Base-by-base conservation (phyloP, 2,888 invertebrate genomes). In the Cyclophora albipunctata region DNA sequence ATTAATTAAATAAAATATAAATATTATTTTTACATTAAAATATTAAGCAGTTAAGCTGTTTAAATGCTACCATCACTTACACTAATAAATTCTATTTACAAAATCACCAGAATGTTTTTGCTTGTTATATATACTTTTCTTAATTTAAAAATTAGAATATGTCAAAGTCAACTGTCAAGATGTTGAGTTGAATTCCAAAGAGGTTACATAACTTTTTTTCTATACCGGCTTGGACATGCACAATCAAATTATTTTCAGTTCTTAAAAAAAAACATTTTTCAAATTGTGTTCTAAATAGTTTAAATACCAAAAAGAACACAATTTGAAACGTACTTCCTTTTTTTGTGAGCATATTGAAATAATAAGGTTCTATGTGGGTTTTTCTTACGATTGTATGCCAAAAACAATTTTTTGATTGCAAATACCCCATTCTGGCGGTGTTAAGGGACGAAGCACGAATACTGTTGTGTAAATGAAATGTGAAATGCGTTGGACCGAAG, bases 41-140 rank as follows among this genome's bases (percentile, higher is more conserved):
- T 76, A 78, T 77, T 83, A 85, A 84, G 86, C 84, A 78, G 71
- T 79, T 80, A 85, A 80, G 83, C 80, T 69, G 68, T 82, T 74
- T 79, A 82, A 82, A 83, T 81, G 79, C 86, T 87, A 86, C 70
- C 74, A 70, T 84, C 73, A 78, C 82, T 85, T 80, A 85, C 65
- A 67, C 85, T 87, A 87, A 85, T 85, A 86, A 87, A 86, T 87
- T 86, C 80, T 88, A 88, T 88, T 75, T 87, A 88, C 88, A 88
- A 78, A 37, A 80, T 82, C 84, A 84, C 88, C 86, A 86, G 85
- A 88, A 86, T 78, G 78, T 75, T 70, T 61, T 58, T 57, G 60
- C 51, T 20, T 20, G 20, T 20, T 20, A 20, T 20, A 58, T 57
- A 53, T 51, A 48, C 47, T 53, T 58, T 51, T 53, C 20, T 20